These are phyloP conservation scores for Drosophila ustulata DNA, from an alignment of 2,888 invertebrate genomes.

Conservation along the genomic window DNA sequence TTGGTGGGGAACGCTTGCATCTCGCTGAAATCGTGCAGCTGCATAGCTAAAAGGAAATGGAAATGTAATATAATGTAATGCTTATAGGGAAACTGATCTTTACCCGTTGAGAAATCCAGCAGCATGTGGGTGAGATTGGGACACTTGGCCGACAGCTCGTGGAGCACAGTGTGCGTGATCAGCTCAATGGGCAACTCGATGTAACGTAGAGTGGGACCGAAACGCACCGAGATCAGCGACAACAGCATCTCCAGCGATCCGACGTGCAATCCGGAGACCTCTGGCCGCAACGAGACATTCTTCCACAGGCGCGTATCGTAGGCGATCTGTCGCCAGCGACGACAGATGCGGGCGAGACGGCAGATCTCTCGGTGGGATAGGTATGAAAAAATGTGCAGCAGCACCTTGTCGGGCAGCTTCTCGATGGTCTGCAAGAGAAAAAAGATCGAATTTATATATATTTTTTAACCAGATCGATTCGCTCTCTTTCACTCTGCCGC, in stretches of 20 bases:
- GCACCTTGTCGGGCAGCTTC: constrained; percentile 98
- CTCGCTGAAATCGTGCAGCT: constrained; percentile 99
- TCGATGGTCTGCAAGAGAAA: constrained; percentile 92
- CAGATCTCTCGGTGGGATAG: constrained; percentile 97
- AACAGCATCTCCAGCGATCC: constrained; percentile 94
- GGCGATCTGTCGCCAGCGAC: constrained; percentile 97
- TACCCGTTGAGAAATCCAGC: constrained; percentile 96
- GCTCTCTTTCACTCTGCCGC: neutral
- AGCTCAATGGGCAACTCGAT: constrained; percentile 98
- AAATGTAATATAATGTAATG: neutral
- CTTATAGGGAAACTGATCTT: constrained; percentile 6
- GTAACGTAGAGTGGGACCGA: constrained; percentile 94
- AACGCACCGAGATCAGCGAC: constrained; percentile 94
- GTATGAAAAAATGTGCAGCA: constrained; percentile 97
- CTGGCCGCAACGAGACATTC: constrained; percentile 97
- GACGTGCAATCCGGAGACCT: constrained; percentile 92
- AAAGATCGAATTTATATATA: constrained; percentile 8
- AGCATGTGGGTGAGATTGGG: constrained; percentile 98
- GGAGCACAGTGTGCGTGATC: constrained; percentile 97
- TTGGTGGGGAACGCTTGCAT: constrained; percentile 99
- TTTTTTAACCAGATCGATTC: constrained; percentile 16
- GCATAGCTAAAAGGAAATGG: constrained; percentile 90
- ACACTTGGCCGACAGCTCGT: constrained; percentile 98
- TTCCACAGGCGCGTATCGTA: constrained; percentile 98
- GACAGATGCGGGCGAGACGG: constrained; percentile 96